Conservation (phyloP, 2,888 invertebrate genomes). For the Rugalucina vietnamica region DNA sequence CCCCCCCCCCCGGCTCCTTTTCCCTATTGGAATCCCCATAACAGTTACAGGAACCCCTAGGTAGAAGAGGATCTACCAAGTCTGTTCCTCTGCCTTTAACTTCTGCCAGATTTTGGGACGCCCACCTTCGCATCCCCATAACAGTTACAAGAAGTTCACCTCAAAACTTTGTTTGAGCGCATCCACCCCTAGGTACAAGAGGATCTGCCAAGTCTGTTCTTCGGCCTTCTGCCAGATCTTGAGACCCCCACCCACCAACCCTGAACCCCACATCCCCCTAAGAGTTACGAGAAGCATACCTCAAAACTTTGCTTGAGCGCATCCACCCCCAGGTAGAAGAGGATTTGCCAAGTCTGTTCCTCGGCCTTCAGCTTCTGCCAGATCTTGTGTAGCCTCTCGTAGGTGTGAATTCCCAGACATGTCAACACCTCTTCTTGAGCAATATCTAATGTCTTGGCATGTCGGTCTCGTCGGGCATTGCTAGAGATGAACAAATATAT, state of each 20-base stretch:
- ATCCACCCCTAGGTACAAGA: conserved; percentile 92
- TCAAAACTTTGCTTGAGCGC: conserved; percentile 94
- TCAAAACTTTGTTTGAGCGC: conserved; percentile 94
- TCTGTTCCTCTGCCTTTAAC: conserved; percentile 95
- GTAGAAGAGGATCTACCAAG: conserved; percentile 96
- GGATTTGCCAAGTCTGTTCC: conserved; percentile 96
- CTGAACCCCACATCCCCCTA: too few relatives aligned
- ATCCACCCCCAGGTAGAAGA: conserved; percentile 92
- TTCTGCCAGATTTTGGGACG: conserved; percentile 94
- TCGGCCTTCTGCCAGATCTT: conserved; percentile 94
- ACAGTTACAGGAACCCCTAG: too few relatives aligned
- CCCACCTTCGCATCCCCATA: too few relatives aligned
- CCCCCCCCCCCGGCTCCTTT: too few relatives aligned
- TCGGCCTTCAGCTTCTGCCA: conserved; percentile 94
- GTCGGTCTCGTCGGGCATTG: conserved; percentile 90
- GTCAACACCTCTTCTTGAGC: conserved; percentile 98
- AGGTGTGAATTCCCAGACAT: conserved; percentile 96
- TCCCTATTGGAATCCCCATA: too few relatives aligned
- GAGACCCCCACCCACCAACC: too few relatives aligned
- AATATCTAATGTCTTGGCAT: conserved; percentile 98
- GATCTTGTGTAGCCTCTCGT: conserved; percentile 94
- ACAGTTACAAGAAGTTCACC: conserved; percentile 61
- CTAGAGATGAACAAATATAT: conserved; percentile 35
- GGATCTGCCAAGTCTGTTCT: conserved; percentile 96
- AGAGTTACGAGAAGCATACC: conserved; percentile 61